Evolutionary conservation across 2,888 invertebrate species (phyloP).

Genomic region (Danaus chrysippus): DNA sequence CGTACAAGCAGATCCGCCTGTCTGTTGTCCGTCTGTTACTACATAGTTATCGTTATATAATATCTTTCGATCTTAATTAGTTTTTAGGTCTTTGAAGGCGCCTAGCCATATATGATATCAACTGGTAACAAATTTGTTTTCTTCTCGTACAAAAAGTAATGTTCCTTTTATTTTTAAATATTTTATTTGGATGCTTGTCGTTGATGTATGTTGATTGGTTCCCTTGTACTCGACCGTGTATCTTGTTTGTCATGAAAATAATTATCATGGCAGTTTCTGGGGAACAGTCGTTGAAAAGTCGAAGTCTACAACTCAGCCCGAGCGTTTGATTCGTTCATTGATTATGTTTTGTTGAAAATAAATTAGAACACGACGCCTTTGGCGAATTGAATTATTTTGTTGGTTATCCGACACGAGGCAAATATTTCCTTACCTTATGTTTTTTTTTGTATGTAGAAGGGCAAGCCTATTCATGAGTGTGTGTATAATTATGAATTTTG

Average conservation of each 20-base stretch:
- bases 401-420: constrained; percentile 46
- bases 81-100: constrained; percentile 77
- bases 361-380: constrained; percentile 59
- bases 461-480: neutral
- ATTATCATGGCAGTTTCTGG: constrained; percentile 62
- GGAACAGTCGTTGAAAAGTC: constrained; percentile 68
- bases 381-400: constrained; percentile 64
- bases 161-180: constrained; percentile 67
- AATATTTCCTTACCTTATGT: constrained; percentile 49
- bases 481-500: neutral
- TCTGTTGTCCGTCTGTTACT: constrained; percentile 57
- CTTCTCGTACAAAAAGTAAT: constrained; percentile 67
- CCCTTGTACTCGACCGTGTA: constrained; percentile 68
- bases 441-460: constrained; percentile 35
- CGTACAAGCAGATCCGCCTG: constrained; percentile 65
- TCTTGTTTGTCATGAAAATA: constrained; percentile 76
- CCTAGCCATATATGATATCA: constrained; percentile 74
- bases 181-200: constrained; percentile 68
- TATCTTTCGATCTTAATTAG: constrained; percentile 78
- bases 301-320: constrained; percentile 47
- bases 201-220: constrained; percentile 79
- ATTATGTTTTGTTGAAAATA: constrained; percentile 63
- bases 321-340: constrained; percentile 65
- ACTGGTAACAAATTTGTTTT: constrained; percentile 77
- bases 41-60: constrained; percentile 71